Evolutionary conservation across 2,888 invertebrate species (phyloP).

Genomic region (Drosophila paramelanica): DNA sequence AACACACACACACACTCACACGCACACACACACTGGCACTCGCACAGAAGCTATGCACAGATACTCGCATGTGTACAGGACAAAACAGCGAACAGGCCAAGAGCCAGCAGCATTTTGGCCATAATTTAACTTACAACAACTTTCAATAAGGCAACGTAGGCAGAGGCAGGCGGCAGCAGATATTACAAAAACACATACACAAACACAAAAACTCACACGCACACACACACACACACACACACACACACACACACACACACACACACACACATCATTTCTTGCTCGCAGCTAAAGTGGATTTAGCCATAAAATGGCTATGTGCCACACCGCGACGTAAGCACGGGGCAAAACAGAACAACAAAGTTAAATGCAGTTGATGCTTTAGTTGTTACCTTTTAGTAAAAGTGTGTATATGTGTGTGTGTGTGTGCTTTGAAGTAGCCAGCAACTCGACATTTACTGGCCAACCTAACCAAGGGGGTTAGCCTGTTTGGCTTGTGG

Average conservation of each 20-base stretch:
- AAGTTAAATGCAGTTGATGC: conserved; percentile 76
- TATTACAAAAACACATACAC: conserved; percentile 35
- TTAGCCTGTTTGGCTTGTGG: conserved; percentile 26
- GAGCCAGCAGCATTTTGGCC: conserved; percentile 65
- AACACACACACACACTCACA: conserved; percentile 18
- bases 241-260: conserved; percentile 9
- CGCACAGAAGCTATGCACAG: conserved; percentile 10
- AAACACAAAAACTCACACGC: neutral
- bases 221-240: conserved; percentile 27
- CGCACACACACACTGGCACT: conserved; percentile 13
- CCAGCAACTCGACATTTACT: conserved; percentile 33
- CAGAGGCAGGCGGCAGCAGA: conserved; percentile 43
- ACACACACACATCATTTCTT: conserved; percentile 41
- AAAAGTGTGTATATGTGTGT: neutral
- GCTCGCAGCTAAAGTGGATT: conserved; percentile 70
- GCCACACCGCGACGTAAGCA: conserved; percentile 49
- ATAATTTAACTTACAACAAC: conserved; percentile 80
- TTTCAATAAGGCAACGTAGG: conserved; percentile 69
- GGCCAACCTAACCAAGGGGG: conserved; percentile 24
- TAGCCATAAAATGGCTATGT: conserved; percentile 76
- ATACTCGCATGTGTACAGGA: conserved; percentile 20
- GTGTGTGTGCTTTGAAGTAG: conserved; percentile 40
- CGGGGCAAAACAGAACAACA: conserved; percentile 65
- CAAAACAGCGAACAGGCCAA: conserved; percentile 23
- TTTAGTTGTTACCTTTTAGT: conserved; percentile 61